These are phyloP conservation scores for Caenorhabditis virilis DNA, from an alignment of 2,888 invertebrate species.

Conservation along the genomic window DNA sequence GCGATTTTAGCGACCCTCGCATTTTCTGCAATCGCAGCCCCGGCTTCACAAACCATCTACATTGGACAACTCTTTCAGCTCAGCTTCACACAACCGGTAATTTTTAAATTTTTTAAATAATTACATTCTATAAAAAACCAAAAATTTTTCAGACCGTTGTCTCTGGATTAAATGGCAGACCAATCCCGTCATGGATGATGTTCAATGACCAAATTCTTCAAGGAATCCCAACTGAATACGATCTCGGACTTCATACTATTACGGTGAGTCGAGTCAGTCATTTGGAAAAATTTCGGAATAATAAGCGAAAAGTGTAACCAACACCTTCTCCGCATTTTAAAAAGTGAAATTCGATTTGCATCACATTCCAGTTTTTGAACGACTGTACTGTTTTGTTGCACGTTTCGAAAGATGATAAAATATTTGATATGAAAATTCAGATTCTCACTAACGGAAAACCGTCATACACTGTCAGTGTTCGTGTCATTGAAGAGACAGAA, in stretches of 20 bases:
- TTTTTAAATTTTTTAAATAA: background rate
- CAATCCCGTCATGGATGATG: conserved; percentile 69
- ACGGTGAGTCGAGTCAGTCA: too few species aligned
- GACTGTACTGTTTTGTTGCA: too few species aligned
- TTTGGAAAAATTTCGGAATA: too few species aligned
- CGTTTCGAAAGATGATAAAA: too few species aligned
- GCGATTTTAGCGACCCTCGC: background rate
- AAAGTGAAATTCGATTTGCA: background rate
- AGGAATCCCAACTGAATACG: conserved; percentile 56
- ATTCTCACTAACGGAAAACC: background rate
- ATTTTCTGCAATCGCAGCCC: background rate
- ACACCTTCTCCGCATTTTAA: too few species aligned
- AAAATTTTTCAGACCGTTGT: conserved; percentile 4
- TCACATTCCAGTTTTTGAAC: background rate
- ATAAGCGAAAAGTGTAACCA: too few species aligned
- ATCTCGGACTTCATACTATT: conserved; percentile 76
- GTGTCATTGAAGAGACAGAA: conserved; percentile 41
- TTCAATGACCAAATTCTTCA: conserved; percentile 27
- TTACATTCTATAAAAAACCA: background rate
- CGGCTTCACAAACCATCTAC: background rate
- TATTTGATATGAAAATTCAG: background rate
- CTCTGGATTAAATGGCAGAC: conserved; percentile 15
- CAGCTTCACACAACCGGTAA: background rate
- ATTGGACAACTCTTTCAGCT: conserved; percentile 3
- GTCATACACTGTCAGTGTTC: background rate